Base-by-base conservation (phyloP, 1,140 invertebrate genomes). In the Procambarus clarkii region DNA sequence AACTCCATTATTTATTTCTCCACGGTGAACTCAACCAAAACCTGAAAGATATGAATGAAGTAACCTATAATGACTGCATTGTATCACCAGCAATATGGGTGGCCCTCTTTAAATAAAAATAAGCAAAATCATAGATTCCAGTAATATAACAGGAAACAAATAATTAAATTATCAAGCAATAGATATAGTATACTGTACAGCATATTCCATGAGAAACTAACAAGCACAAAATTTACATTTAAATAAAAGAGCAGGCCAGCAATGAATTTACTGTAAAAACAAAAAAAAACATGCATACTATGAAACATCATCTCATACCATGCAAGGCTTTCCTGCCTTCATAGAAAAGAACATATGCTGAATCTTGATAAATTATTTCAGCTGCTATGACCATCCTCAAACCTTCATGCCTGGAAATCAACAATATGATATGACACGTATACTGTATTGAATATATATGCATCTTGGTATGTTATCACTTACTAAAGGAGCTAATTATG, bases 11-110 rank as follows among this genome's bases (percentile, higher is more conserved):
- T 77, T 24, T 79, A 44, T 45, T 54, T 24, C 74, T 78, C 77
- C 74, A 11, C n/a, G 74, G 34, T 87, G 85, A 64, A 78, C 58
- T 77, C 85, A 87, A 79, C 85, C 85, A 87, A 79, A 87, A 87
- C 77, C 85, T 87, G 85, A 77, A 87, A 86, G 48, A 82, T n/a
- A 79, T 87, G 76, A 87, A 87, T 4, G 34, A 79, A 60, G 15
- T 2, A 44, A 82, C 2, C 71, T 77, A 87, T 87, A 87, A 74
- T 87, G 76, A 50, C 85, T 87, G 50, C 11, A 50, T 9, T 64
- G 60, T 74, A 7, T 74, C 69, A 54, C 15, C 50, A n/a, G 4
- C 48, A 50, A 77, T 71, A 46, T 71, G 21, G 54, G 46, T 15
- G 44, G 13, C 2, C 21, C 21, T 60, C 50, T 18, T 60, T 45